A percentile compares a stretch with the other conserved stretches of the same genome.
phyloP scores from a whole-genome alignment of 2,888 invertebrate genomes.

The Watsonalla binaria region DNA sequence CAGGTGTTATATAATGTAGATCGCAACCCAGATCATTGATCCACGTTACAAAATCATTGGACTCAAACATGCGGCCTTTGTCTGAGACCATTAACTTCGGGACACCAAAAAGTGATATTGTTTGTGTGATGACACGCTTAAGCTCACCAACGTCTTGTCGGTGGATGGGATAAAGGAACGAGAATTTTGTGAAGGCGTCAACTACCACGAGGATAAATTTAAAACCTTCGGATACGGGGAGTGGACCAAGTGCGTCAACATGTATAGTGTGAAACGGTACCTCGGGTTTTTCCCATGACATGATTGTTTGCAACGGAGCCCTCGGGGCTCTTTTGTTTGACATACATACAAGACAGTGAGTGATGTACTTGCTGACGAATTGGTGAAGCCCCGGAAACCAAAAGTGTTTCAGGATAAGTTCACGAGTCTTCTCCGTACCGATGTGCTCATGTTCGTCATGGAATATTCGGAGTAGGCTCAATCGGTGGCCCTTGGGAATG shows the following conservation, averaged over 20 bases:
- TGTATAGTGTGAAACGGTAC: slow-evolving; percentile 16
- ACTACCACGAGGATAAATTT: slow-evolving; percentile 7
- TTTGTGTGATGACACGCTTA: neutral
- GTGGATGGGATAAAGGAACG: slow-evolving; percentile 6
- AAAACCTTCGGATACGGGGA: slow-evolving; percentile 1
- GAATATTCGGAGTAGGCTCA: slow-evolving; percentile 18
- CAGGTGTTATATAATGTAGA: neutral
- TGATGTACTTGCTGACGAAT: slow-evolving; percentile 6
- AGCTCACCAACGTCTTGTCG: neutral
- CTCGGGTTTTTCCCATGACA: slow-evolving; percentile 13
- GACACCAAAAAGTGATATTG: neutral
- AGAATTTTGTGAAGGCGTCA: slow-evolving; percentile 9
- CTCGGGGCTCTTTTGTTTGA: slow-evolving; percentile 11
- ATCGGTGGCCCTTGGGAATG: slow-evolving; percentile 9
- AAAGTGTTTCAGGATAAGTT: slow-evolving; percentile 8
- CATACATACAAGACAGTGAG: slow-evolving; percentile 9
- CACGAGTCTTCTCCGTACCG: slow-evolving; percentile 7
- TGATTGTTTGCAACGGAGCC: slow-evolving; percentile 9
- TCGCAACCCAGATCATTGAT: neutral
- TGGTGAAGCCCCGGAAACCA: slow-evolving; percentile 6
- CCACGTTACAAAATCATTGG: neutral
- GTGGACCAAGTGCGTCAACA: slow-evolving; percentile 12
- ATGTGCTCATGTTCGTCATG: slow-evolving; percentile 14
- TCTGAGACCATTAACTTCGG: neutral
- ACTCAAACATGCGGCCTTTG: neutral